Evolutionary conservation across 2,797 vertebrate genomes (phyloP), one percentile per base, ranked within the genome.

Genomic region (Microhierax caerulescens): DNA sequence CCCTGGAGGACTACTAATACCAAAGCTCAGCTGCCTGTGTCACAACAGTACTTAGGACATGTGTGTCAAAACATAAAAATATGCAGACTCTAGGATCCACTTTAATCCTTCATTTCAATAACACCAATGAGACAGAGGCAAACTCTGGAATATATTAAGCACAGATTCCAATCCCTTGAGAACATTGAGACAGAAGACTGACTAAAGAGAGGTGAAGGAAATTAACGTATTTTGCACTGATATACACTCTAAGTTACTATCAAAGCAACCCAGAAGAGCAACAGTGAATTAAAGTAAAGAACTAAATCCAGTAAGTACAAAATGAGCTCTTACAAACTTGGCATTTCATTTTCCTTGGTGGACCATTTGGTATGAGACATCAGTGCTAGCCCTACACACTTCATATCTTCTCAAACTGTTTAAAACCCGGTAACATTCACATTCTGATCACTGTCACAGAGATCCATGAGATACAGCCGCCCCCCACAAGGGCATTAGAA

Each of bases 401-500:
- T 73, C 25, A 7, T n/a, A 72, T 41, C 50, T 39, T 45, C 48
- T 9, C 61, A 41, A 67, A 67, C 65, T 34, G 28, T 32, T 68
- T 51, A 59, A 90, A 91, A 88, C 36, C 18, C 11, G n/a, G 45
- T 43, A 81, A 60, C 74, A 80, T 95, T 96, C 82, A 72, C 34
- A 97, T 94, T 96, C 92, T 63, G 39, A 82, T 91, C 85, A 93
- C 88, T 8, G 27, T 37, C 87, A 90, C 69, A 70, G 32, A 60
- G 85, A 88, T 57, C 8, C 48, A 79, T 5, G 74, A 92, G 41
- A 65, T 72, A 85, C 77, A 88, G 75, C 75, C 34, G n/a, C 39
- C 93, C 60, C 75, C 91, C 81, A 96, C 72, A 96, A 96, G 93
- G 95, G 85, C 88, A 93, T 74, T 82, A 81, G 96, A 96, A 97